Conservation (phyloP, 2,797 vertebrate species). For the Columba guinea region DNA sequence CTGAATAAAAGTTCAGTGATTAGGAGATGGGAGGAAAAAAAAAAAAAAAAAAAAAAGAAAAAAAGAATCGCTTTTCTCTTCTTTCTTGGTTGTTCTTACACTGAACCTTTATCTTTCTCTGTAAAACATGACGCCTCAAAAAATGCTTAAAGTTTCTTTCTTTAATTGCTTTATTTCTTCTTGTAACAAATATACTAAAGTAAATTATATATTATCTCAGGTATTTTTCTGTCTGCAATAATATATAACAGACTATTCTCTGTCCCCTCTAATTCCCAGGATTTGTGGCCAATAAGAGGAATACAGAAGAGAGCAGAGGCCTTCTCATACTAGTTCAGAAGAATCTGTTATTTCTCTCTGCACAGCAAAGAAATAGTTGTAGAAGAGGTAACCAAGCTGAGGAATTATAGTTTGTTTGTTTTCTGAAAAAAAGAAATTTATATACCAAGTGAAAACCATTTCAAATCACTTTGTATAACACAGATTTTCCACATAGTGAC, state of each 20-base stretch:
- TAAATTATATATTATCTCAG: background rate
- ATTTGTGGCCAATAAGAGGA: background rate
- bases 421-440: too few species aligned
- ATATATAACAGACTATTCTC: background rate
- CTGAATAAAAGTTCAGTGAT: background rate
- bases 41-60: background rate
- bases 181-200: background rate
- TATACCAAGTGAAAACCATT: background rate
- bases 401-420: too few species aligned
- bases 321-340: background rate
- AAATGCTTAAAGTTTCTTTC: background rate
- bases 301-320: background rate
- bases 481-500: background rate
- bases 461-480: background rate
- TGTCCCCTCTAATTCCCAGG: background rate
- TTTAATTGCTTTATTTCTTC: background rate
- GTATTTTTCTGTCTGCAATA: background rate
- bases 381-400: background rate
- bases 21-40: background rate
- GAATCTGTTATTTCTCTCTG: background rate
- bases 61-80: background rate
- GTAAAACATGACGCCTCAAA: background rate
- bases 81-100: background rate
- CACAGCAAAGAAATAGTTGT: background rate
- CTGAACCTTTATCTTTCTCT: background rate